phyloP scores from a whole-genome alignment of 1,140 invertebrate genomes.

The Brachionus paranguensis region DNA sequence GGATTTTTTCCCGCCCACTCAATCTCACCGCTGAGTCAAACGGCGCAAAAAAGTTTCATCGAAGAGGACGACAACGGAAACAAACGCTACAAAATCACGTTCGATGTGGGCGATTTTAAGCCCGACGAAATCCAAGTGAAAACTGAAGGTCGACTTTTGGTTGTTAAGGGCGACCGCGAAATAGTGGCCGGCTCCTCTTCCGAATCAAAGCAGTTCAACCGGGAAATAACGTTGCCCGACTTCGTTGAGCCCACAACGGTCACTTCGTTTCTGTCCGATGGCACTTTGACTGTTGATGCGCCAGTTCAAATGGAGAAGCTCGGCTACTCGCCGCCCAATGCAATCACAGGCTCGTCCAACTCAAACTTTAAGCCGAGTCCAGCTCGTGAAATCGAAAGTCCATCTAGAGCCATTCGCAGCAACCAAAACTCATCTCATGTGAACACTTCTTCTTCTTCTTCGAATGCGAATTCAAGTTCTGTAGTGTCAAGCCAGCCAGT shows the following conservation, averaged over 20 bases:
- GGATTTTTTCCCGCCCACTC: background rate
- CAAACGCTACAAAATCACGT: slow-evolving; percentile 37
- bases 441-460: background rate
- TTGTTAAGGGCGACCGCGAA: slow-evolving; percentile 26
- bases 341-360: background rate
- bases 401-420: background rate
- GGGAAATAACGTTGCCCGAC: slow-evolving; percentile 38
- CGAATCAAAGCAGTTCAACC: slow-evolving; percentile 39
- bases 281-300: slow-evolving; percentile 24
- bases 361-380: background rate
- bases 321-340: background rate
- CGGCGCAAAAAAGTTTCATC: slow-evolving; percentile 34
- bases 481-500: background rate
- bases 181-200: background rate
- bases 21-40: background rate
- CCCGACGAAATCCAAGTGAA: slow-evolving; percentile 32
- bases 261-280: slow-evolving; percentile 25
- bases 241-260: slow-evolving; percentile 27
- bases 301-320: slow-evolving; percentile 16
- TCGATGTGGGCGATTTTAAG: slow-evolving; percentile 38
- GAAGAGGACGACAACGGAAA: slow-evolving; percentile 39
- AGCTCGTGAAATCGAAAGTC: background rate
- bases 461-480: background rate
- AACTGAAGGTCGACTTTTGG: background rate
- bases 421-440: background rate